phyloP scores from a whole-genome alignment of 2,113 vertebrate genomes.

The Oncorhynchus nerka region DNA sequence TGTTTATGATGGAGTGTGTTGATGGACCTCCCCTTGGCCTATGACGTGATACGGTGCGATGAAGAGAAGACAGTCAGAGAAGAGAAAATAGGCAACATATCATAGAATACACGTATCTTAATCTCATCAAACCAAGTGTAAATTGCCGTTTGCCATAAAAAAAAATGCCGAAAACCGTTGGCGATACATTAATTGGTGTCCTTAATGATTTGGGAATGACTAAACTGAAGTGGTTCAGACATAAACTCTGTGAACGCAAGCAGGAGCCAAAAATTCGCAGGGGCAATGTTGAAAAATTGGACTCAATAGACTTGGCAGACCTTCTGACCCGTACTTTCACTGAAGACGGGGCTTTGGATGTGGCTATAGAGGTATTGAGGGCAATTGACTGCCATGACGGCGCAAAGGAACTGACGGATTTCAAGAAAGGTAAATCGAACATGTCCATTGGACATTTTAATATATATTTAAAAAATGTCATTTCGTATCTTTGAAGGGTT shows the following conservation, averaged over 20 bases:
- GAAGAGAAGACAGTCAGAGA: not conserved
- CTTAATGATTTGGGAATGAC: fast-evolving
- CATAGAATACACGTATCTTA: not conserved
- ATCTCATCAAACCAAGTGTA: not conserved
- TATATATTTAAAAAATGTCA: no score
- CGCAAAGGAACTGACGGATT: not conserved
- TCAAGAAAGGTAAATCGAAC: not conserved
- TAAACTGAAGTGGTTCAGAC: fast-evolving
- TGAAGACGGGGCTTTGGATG: fast-evolving
- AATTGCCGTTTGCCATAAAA: not conserved
- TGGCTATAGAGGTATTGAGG: constrained; percentile 12
- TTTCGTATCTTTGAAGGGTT: not conserved
- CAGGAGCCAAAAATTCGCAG: constrained; percentile 4
- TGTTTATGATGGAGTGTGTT: no score
- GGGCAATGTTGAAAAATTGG: not conserved
- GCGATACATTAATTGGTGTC: fast-evolving
- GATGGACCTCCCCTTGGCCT: no score
- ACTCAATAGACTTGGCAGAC: fast-evolving
- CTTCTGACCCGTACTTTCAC: constrained; percentile 34
- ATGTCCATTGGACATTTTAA: no score
- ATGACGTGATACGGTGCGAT: no score
- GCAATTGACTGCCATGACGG: fast-evolving
- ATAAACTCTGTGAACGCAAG: constrained; percentile 20
- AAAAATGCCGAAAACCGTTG: not conserved
- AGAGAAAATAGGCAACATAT: not conserved